Conservation (phyloP, 2,113 vertebrate species). For the Strigops habroptila region DNA sequence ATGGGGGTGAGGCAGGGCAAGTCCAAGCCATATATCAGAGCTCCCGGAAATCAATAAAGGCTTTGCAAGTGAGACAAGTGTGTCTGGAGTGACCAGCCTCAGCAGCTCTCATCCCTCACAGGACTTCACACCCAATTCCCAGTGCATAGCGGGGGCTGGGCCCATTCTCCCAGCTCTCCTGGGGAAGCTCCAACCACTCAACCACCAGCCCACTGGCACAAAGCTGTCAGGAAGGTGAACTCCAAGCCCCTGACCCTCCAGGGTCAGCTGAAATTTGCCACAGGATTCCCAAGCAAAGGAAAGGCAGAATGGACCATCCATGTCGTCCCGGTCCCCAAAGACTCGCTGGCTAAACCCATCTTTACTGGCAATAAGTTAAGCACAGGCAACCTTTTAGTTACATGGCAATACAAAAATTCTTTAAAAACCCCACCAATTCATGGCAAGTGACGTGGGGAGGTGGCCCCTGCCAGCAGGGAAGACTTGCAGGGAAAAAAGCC, state of each 20-base stretch:
- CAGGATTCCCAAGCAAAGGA: neutral
- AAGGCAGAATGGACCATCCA: neutral
- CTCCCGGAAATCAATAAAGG: slow-evolving; percentile 35
- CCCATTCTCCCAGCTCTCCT: neutral
- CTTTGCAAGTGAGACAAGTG: neutral
- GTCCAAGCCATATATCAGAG: neutral
- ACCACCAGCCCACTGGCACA: neutral
- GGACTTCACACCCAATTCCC: neutral
- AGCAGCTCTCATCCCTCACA: neutral
- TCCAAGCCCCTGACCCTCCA: neutral
- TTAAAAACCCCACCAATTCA: neutral
- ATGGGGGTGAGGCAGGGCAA: neutral
- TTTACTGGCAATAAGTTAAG: neutral
- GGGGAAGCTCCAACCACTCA: neutral
- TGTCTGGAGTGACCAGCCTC: neutral
- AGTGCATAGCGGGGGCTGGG: neutral
- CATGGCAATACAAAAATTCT: fast-evolving
- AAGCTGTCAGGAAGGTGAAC: neutral
- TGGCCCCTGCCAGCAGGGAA: neutral
- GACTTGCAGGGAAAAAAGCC: neutral
- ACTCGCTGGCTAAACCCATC: neutral
- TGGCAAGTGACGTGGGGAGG: neutral
- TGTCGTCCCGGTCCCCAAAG: neutral
- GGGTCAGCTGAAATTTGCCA: neutral
- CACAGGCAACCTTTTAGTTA: neutral